Percentiles rank a stretch among this genome's conserved stretches.
These are phyloP conservation scores for Mormoops blainvillei DNA, from an alignment of 2,113 vertebrate species.

Conservation along the genomic window DNA sequence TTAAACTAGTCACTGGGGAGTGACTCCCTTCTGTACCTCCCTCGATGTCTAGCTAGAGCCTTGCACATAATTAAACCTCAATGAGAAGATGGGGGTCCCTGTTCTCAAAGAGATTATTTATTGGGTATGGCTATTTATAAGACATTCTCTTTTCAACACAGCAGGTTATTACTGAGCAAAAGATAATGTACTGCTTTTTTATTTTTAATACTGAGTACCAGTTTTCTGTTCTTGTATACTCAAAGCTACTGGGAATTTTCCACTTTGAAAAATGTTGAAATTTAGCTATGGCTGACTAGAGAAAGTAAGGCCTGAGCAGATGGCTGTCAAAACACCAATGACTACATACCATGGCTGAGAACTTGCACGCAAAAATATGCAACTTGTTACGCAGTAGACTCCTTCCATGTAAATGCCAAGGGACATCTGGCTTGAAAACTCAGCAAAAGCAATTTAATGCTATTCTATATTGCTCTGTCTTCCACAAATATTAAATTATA, in stretches of 20 bases:
- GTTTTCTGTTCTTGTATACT: conserved; percentile 24
- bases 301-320: conserved; percentile 73
- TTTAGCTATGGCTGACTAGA: conserved; percentile 53
- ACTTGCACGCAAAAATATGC: conserved; percentile 74
- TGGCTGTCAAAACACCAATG: conserved; percentile 75
- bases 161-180: background rate
- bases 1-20: background rate
- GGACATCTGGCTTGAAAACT: conserved; percentile 78
- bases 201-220: background rate
- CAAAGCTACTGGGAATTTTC: conserved; percentile 55
- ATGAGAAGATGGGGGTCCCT: background rate
- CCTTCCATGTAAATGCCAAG: conserved; percentile 76
- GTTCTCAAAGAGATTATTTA: background rate
- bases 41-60: background rate
- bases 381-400: conserved; percentile 64
- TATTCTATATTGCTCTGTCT: conserved; percentile 69
- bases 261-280: conserved; percentile 43
- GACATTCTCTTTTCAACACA: background rate
- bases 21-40: background rate
- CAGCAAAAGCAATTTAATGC: conserved; percentile 70
- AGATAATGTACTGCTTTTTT: background rate
- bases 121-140: background rate
- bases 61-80: background rate
- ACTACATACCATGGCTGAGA: conserved; percentile 70
- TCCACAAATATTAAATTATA: conserved; percentile 77